phyloP scores from a whole-genome alignment of 2,797 vertebrate species.

The Pristis pectinata region DNA sequence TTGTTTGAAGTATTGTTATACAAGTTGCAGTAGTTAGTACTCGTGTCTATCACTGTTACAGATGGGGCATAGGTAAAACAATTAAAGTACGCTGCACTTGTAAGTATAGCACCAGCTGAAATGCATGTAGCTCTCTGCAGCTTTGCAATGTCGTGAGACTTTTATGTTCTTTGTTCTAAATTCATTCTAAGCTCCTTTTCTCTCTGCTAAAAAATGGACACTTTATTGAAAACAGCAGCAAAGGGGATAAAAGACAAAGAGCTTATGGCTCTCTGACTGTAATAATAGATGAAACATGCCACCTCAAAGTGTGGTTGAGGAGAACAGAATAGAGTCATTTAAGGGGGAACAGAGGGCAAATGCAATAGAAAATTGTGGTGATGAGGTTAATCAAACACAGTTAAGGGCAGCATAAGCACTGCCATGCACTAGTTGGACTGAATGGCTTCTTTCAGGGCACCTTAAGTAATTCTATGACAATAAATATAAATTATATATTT shows the following conservation, averaged over 20 bases:
- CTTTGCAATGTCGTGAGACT: background rate
- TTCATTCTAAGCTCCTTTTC: background rate
- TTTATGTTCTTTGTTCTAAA: background rate
- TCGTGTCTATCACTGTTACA: background rate
- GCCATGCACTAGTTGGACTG: background rate
- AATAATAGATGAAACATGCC: background rate
- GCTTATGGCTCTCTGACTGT: background rate
- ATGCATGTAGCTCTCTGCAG: background rate
- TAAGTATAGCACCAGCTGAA: background rate
- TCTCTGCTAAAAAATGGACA: background rate
- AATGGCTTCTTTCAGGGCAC: background rate
- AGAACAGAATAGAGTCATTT: background rate
- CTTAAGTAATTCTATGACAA: background rate
- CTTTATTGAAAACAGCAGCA: background rate
- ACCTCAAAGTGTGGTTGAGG: background rate
- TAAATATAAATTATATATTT: background rate
- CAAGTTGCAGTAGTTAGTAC: background rate
- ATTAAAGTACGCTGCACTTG: slow-evolving; percentile 18
- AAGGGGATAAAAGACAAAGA: background rate
- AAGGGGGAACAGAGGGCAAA: background rate
- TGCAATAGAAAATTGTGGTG: background rate
- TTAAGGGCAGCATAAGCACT: background rate
- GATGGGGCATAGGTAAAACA: background rate
- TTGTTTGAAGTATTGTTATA: slow-evolving; percentile 2
- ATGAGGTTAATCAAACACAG: background rate